phyloP scores from a whole-genome alignment of 2,797 vertebrate species.

The Darevskia mixta region DNA sequence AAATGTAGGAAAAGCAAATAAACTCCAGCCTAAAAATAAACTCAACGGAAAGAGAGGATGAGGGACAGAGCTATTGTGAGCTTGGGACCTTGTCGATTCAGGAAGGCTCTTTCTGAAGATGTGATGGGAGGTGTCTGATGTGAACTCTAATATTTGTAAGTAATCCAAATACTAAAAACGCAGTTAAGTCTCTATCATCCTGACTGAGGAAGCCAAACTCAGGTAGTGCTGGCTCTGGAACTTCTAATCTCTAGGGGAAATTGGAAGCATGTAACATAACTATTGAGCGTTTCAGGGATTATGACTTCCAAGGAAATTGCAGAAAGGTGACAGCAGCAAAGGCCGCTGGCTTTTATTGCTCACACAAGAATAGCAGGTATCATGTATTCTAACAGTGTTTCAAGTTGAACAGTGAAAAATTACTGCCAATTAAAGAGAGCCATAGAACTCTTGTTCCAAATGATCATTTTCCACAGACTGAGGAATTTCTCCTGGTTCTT shows the following conservation, averaged over 20 bases:
- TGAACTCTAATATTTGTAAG: not conserved
- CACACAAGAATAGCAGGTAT: not conserved
- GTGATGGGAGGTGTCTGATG: not conserved
- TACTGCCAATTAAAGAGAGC: slow-evolving; percentile 17
- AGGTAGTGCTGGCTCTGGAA: not conserved
- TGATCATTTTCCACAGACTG: slow-evolving; percentile 65
- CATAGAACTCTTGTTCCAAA: slow-evolving; percentile 68
- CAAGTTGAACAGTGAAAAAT: not conserved
- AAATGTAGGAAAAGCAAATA: too few species aligned
- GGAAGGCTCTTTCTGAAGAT: not conserved
- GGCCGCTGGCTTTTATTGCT: slow-evolving; percentile 3
- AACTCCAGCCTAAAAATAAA: too few species aligned
- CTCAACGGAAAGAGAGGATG: not conserved
- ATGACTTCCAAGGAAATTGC: not conserved
- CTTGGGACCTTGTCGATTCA: not conserved
- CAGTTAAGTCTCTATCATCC: not conserved
- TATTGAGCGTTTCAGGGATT: not conserved
- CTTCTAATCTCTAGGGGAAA: not conserved
- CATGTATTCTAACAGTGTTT: not conserved
- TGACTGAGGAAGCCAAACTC: not conserved
- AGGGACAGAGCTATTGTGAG: not conserved
- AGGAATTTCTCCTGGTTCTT: slow-evolving; percentile 63
- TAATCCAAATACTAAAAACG: not conserved
- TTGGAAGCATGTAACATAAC: not conserved
- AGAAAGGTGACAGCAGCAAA: not conserved